These are phyloP conservation scores for Eretmocerus hayati DNA, from an alignment of 2,888 invertebrate species.

Conservation along the genomic window DNA sequence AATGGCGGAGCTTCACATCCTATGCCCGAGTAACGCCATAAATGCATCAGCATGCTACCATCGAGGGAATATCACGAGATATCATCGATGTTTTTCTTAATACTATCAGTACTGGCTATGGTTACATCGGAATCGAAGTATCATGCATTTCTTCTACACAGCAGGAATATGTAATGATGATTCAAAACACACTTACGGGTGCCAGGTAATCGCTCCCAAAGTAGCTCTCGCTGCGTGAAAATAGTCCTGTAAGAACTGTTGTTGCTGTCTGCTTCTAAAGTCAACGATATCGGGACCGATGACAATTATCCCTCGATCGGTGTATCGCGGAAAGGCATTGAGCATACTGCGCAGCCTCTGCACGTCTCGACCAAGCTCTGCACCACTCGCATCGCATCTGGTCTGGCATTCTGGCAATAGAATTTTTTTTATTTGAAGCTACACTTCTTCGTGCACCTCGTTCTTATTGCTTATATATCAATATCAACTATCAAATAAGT, in stretches of 20 bases:
- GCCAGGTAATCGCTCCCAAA: constrained; percentile 63
- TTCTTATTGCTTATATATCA: too few relatives aligned
- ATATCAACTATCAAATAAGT: too few relatives aligned
- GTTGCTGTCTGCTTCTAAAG: constrained; percentile 35
- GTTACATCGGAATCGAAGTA: neutral
- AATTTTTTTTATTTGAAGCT: too few relatives aligned
- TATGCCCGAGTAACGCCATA: too few relatives aligned
- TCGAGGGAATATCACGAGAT: too few relatives aligned
- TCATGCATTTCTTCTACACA: neutral
- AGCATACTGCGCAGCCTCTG: constrained; percentile 55
- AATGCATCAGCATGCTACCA: too few relatives aligned
- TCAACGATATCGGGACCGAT: constrained; percentile 47
- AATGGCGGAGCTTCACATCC: too few relatives aligned
- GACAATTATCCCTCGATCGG: constrained; percentile 35
- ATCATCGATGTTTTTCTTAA: constrained; percentile 2
- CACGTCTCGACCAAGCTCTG: constrained; percentile 42
- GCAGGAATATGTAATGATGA: neutral
- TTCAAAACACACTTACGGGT: constrained; percentile 56
- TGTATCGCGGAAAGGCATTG: constrained; percentile 54
- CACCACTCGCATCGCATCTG: constrained; percentile 35
- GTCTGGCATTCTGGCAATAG: constrained; percentile 42
- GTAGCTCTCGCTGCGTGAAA: constrained; percentile 50
- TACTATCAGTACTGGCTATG: neutral
- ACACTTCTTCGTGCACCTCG: too few relatives aligned
- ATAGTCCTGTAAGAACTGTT: constrained; percentile 42